These are phyloP conservation scores for Euschistus heros DNA, from an alignment of 1,140 invertebrate genomes.

Conservation along the genomic window DNA sequence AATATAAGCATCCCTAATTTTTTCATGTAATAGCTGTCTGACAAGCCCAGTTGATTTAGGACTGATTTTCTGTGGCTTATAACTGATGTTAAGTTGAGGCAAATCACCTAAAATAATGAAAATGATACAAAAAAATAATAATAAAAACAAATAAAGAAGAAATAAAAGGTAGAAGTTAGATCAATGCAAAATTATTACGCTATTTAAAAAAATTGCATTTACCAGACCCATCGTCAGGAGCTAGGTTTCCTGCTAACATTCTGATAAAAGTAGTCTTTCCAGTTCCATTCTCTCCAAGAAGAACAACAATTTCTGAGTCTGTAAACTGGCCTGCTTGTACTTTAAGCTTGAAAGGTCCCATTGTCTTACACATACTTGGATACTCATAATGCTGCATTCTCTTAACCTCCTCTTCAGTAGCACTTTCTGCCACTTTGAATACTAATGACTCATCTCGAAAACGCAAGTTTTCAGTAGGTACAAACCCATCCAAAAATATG, in stretches of 20 bases:
- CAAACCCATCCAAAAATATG: constrained; percentile 98
- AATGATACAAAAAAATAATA: background rate
- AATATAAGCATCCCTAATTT: constrained; percentile 91
- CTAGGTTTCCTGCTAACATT: constrained; percentile 91
- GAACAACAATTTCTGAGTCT: constrained; percentile 97
- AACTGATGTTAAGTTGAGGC: constrained; percentile 92
- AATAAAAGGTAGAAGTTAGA: background rate
- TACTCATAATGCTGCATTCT: constrained; percentile 94
- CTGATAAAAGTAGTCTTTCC: constrained; percentile 99
- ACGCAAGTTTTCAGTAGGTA: constrained; percentile 97
- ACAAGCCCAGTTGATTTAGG: constrained; percentile 89
- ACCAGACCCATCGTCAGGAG: constrained; percentile 78
- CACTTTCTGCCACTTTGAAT: constrained; percentile 97
- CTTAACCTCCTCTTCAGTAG: constrained; percentile 94
- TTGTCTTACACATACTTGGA: constrained; percentile 73
- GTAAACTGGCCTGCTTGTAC: constrained; percentile 84
- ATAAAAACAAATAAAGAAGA: background rate
- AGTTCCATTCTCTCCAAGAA: constrained; percentile 98
- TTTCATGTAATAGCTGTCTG: constrained; percentile 82
- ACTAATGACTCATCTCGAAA: constrained; percentile 93
- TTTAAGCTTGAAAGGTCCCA: constrained; percentile 70
- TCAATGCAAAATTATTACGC: too few species aligned
- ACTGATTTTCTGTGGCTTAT: constrained; percentile 99
- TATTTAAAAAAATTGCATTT: constrained; percentile 14
- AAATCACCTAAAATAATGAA: constrained; percentile 50